Base-by-base conservation (phyloP, 2,888 invertebrate genomes). In the Meiosimyza platycephala region DNA sequence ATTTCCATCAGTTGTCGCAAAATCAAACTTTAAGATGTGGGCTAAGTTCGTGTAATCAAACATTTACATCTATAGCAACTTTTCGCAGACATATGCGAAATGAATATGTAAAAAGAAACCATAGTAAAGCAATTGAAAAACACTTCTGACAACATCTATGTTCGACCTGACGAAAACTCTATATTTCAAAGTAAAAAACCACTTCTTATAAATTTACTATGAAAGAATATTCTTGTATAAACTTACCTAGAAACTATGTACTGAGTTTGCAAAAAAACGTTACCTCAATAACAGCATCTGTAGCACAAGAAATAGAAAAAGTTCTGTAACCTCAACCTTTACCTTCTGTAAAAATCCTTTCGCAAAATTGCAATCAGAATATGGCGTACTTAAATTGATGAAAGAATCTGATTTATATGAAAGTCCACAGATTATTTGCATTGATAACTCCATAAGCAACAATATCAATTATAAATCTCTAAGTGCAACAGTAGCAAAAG, bases 31-130 rank as follows among this genome's bases (percentile, higher is more conserved):
- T 55, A 18, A n/a, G 9, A 55, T 55, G 55, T 55, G 55, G 55
- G n/a, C 9, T 55, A n/a, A 16, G 18, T 18, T 18, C 55, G 2
- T 59, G 28, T 59, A 16, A 12, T 28, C 59, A 59, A 59, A 22
- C 59, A 22, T 59, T 59, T 59, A 59, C 9, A 1, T 28, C 22
- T 59, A 33, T 9, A 59, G 22, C 22, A 22, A 7, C 33, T 12
- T 28, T 59, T 28, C 15, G 28, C 28, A 59, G 28, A 28, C 59
- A 59, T 22, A 59, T 59, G 59, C 22, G 59, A 15, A 59, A 59
- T 59, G 28, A 59, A 40, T 40, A 7, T 40, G 7, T 40, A 1
- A 40, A 40, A 9, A 40, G 7, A 40, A 6, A 9, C 7, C 6
- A 40, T 7, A 6, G 5, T 40, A 40, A 40, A 3, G 40, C 6